Base-by-base conservation (phyloP, 2,888 invertebrate species). In the Drosophila stalkeri region DNA sequence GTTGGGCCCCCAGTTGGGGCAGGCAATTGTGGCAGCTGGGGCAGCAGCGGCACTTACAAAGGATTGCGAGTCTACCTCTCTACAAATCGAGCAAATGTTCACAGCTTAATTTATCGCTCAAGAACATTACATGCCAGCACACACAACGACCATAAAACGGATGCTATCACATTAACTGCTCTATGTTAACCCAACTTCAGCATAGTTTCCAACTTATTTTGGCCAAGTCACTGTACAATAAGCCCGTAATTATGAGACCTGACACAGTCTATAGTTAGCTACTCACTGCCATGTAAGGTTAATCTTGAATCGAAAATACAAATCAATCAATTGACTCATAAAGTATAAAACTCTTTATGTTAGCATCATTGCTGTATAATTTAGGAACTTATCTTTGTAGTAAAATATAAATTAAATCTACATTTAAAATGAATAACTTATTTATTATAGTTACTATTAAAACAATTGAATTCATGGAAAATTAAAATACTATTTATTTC, bases 21-120 rank as follows among this genome's bases (percentile, higher is more conserved):
- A 39, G 52, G 35, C 35, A 46, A 16, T 14, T 39, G 18, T 3
- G 41, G n/a, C 41, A n/a, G 3, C n/a, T 16, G n/a, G 2, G 37
- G 37, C 54, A 62, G 55, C 60, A 57, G 80, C 82, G 82, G 81
- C 83, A 79, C 79, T 69, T 79, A 73, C 71, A 78, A 82, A 86
- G 80, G 71, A 64, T 64, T 64, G 61, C 39, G 47, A 23, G 33
- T 65, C 52, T 60, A 64, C 27, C 55, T 55, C 68, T 51, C 75
- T 67, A 76, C 90, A 87, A 85, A 85, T 85, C 87, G 88, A 72
- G 82, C 67, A 77, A 81, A 76, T 86, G 89, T 81, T 89, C 87
- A 88, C 90, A 88, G 81, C 90, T 88, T 88, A 82, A 88, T 90
- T 90, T 88, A 86, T 85, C 81, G 84, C 74, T 75, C 47, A 39